phyloP scores from a whole-genome alignment of 2,113 vertebrate species.

The Pleuronectes platessa region DNA sequence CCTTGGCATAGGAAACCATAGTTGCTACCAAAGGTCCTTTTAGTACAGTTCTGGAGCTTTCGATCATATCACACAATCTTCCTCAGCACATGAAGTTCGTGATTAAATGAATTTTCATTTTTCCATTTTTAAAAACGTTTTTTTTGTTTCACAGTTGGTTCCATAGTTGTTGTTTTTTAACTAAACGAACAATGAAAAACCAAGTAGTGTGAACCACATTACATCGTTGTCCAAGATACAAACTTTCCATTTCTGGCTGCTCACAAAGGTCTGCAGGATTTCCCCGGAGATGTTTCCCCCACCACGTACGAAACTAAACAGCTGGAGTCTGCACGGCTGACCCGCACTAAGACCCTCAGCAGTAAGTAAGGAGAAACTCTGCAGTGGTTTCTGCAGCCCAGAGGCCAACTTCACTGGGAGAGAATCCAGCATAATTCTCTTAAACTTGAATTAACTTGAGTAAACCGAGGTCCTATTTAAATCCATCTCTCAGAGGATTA shows the following conservation, averaged over 20 bases:
- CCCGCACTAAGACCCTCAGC: constrained; percentile 32
- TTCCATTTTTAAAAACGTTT: background rate
- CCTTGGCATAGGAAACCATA: no score
- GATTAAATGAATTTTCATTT: no score
- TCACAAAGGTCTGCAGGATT: constrained; percentile 60
- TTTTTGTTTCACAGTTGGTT: background rate
- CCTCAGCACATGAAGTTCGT: no score
- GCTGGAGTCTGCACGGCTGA: constrained; percentile 47
- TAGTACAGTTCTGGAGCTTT: no score
- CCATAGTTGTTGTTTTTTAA: background rate
- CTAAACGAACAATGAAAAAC: background rate
- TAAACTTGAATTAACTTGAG: constrained; percentile 47
- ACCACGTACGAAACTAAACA: constrained; percentile 65
- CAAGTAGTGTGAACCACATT: background rate
- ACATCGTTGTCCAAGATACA: constrained; percentile 42
- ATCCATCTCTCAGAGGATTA: constrained; percentile 41
- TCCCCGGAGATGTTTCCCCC: constrained; percentile 67
- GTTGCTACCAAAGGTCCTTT: no score
- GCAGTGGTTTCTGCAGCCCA: constrained; percentile 45
- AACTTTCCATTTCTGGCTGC: constrained; percentile 60
- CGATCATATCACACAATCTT: no score
- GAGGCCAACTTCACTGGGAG: constrained; percentile 20
- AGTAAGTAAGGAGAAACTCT: constrained; percentile 42
- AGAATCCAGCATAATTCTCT: constrained; percentile 42
- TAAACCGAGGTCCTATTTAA: constrained; percentile 47